Evolutionary conservation across 2,888 invertebrate genomes (phyloP).

Genomic region (Coenonympha arcania): DNA sequence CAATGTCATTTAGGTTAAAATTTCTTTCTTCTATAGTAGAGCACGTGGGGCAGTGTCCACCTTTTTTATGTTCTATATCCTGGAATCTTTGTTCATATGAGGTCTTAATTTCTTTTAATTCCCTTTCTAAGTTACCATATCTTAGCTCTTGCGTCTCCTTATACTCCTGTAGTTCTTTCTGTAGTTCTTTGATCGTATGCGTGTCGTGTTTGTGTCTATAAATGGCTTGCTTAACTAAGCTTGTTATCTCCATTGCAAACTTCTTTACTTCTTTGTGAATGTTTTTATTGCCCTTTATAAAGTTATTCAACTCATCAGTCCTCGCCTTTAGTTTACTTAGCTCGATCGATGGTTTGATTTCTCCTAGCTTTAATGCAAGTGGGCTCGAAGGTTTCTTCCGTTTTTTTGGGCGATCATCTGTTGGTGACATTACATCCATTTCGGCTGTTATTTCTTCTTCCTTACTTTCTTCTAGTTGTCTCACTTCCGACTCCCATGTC

Average conservation of each 20-base stretch:
- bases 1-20: not conserved
- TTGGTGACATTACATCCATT: too few relatives aligned
- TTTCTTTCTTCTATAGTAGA: not conserved
- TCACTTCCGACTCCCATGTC: not conserved
- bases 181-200: not conserved
- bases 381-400: too few relatives aligned
- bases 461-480: not conserved
- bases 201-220: not conserved
- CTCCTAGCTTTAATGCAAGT: too few relatives aligned
- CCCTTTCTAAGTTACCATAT: not conserved
- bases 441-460: not conserved
- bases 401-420: too few relatives aligned
- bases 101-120: not conserved
- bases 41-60: not conserved
- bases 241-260: not conserved
- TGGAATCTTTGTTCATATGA: not conserved
- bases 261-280: not conserved
- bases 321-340: too few relatives aligned
- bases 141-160: not conserved
- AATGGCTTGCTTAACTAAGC: not conserved
- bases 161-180: not conserved
- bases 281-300: too few relatives aligned
- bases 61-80: not conserved
- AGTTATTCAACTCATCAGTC: too few relatives aligned
- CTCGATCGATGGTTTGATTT: too few relatives aligned